Base-by-base conservation (phyloP, 2,888 invertebrate genomes). In the Selenia dentaria region DNA sequence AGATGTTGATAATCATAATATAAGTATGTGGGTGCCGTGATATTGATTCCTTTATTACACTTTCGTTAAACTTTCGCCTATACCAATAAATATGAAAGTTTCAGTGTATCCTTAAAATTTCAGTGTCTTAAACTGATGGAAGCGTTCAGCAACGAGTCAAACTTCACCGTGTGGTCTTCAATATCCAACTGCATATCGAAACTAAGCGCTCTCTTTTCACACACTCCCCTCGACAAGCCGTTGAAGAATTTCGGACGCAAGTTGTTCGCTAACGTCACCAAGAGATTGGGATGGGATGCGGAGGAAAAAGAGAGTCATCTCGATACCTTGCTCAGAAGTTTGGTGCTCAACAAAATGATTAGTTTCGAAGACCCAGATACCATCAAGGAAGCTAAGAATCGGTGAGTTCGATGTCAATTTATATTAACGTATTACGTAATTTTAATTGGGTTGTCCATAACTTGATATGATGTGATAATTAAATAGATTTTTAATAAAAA, bases 101-200 rank as follows among this genome's bases (percentile, higher is more conserved):
- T n/a, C n/a, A n/a, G n/a, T n/a, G n/a, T n/a, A n/a, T n/a, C n/a
- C n/a, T 20, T 36, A 10, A 6, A 16, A 8, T 47, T 36, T 6
- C 79, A 88, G 86, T 92, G 92, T 0, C 86, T 99, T 38, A 94
- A 95, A 70, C 91, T 98, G n/a, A 94, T 97, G 71, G 93, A 95
- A 64, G 96, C 97, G 0, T 98, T 95, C 75, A 92, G 93, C 54
- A 94, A 95, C 59, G 98, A 99, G 79, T 94, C 94, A 24, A 96
- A 98, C 82, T 99, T 95, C 86, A 97, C 98, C 0, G 98, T 98
- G 0, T 99, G 98, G 98, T 95, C 94, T 4, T 95, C 95, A 0
- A 94, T 97, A 57, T 93, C 93, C 27, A 95, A 94, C 74, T 95
- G 96, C 62, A 83, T 98, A 40, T 92, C 93, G n/a, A 95, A 95